These are phyloP conservation scores for Lepidostoma basale DNA, from an alignment of 1,140 invertebrate species.

Conservation along the genomic window DNA sequence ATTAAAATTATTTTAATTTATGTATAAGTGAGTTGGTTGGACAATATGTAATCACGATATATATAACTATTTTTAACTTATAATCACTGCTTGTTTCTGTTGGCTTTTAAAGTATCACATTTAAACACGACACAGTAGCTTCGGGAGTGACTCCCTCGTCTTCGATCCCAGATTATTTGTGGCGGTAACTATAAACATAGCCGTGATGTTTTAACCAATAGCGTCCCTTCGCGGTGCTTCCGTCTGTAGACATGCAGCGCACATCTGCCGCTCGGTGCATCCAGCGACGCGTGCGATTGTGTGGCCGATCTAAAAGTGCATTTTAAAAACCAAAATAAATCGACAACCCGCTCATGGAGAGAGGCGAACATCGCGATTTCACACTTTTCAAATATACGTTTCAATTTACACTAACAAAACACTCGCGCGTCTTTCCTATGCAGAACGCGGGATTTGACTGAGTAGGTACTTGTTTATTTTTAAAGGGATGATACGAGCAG, in stretches of 20 bases:
- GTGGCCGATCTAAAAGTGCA: not conserved
- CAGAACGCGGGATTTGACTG: constrained; percentile 13
- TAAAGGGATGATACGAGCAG: constrained; percentile 20
- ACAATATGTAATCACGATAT: too few relatives aligned
- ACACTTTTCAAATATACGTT: constrained; percentile 8
- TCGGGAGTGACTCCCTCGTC: too few relatives aligned
- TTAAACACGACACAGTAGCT: too few relatives aligned
- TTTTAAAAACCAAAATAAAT: not conserved
- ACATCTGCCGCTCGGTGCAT: constrained; percentile 3
- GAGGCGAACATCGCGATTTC: constrained; percentile 16
- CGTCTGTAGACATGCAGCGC: not conserved
- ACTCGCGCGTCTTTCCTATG: constrained; percentile 12
- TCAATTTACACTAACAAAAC: not conserved
- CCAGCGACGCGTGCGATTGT: not conserved
- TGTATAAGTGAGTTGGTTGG: too few relatives aligned
- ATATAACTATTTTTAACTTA: too few relatives aligned
- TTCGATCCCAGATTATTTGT: too few relatives aligned
- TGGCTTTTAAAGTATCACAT: too few relatives aligned
- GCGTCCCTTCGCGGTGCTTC: not conserved
- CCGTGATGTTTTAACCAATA: constrained; percentile 3
- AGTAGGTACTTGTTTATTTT: not conserved
- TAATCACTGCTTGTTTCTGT: too few relatives aligned
- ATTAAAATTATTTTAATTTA: too few relatives aligned
- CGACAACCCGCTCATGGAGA: not conserved
- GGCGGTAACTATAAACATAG: too few relatives aligned